Base-by-base conservation (phyloP, 1,140 invertebrate genomes). In the Drosophila melanica region DNA sequence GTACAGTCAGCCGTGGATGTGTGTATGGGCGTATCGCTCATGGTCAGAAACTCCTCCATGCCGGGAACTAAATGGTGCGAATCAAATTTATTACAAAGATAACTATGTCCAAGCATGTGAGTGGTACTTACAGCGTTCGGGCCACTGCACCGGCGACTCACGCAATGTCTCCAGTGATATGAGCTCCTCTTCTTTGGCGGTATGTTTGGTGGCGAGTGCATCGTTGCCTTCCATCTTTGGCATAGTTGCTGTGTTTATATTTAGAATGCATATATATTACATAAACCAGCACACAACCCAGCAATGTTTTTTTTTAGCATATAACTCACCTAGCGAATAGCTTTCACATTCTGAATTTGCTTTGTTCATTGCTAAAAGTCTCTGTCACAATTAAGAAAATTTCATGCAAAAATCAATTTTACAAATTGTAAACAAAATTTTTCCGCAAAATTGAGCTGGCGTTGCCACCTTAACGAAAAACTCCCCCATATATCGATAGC, bases 71-170 rank as follows among this genome's bases (percentile, higher is more conserved):
- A 16, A 16, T 10, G 10, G 18, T 6, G 44, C 11, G 6, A 42
- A n/a, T 11, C 5, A 39, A 35, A 39, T 10, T 6, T 39, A 42
- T 42, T 18, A 47, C 2, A 10, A 35, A 1, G 3, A 35, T 0
- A 9, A 9, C 9, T 35, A 9, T 35, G 1, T 10, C 0, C 33
- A 1, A 9, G 33, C 9, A 9, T 33, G 35, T 47, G 11, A 7
- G 5, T 39, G 37, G 6, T 65, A 93, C 94, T 95, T 94, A 98
- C 97, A 97, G 93, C 97, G 96, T 93, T 98, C 97, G 45, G 98
- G 97, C 97, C 97, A 99, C 82, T 98, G 92, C 87, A 98, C 97
- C 12, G 97, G 98, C 2, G 97, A 98, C 9, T 96, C 94, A 86
- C 97, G 97, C 69, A 99, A 93, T 89, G 96, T 98, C 93, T 98